Conservation (phyloP, 2,797 vertebrate species). For the Schizopygopsis malacanthus region DNA sequence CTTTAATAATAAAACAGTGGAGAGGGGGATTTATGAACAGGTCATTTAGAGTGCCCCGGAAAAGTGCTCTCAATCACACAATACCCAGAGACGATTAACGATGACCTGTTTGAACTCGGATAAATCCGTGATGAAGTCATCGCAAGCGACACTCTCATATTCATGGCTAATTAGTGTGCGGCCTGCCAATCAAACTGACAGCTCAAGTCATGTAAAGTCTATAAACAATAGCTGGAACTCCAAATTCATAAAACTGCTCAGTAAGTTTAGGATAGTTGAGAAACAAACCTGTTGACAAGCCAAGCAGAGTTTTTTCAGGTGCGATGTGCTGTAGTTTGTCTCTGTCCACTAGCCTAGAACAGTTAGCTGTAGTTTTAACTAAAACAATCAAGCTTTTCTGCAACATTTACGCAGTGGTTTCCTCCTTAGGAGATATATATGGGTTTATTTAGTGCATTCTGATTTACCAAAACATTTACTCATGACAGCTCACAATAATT, state of each 20-base stretch:
- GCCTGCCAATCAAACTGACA: constrained; percentile 67
- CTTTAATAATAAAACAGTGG: constrained; percentile 68
- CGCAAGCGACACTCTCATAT: constrained; percentile 59
- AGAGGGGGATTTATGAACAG: constrained; percentile 63
- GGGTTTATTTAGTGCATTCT: background rate
- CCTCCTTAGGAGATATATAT: no score
- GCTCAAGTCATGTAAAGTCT: constrained; percentile 52
- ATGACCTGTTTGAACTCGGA: constrained; percentile 67
- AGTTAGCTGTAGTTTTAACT: background rate
- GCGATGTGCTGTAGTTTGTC: background rate
- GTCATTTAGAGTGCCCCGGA: constrained; percentile 54
- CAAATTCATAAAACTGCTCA: constrained; percentile 5
- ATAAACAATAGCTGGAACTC: background rate
- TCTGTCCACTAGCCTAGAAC: background rate
- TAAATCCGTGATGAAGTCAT: constrained; percentile 63
- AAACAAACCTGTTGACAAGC: background rate
- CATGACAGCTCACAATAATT: background rate
- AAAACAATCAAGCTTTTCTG: background rate
- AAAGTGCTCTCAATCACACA: constrained; percentile 55
- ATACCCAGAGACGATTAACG: constrained; percentile 61
- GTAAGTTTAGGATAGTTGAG: background rate
- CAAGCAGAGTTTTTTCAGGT: background rate
- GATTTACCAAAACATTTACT: background rate
- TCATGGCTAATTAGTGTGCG: constrained; percentile 67
- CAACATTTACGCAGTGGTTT: no score